These are phyloP conservation scores for Exephanes ischioxanthus DNA, from an alignment of 2,888 invertebrate genomes.

Conservation along the genomic window DNA sequence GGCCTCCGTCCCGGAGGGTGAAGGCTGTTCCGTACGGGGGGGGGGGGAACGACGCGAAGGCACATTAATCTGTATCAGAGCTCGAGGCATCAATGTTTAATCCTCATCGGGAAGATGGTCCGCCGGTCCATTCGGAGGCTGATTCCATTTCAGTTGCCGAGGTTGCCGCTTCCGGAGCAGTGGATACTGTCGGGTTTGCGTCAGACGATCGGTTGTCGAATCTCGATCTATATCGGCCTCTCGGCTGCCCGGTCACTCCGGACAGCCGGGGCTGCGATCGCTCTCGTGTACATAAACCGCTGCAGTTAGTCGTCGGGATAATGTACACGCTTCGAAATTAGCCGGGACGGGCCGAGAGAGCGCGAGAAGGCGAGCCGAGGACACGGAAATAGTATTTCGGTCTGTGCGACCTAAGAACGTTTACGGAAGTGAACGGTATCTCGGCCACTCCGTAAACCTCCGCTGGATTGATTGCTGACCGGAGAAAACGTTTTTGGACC, in stretches of 20 bases:
- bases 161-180: not conserved
- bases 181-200: constrained; percentile 33
- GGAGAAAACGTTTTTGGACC: constrained; percentile 60
- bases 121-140: constrained; percentile 38
- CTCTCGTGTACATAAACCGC: constrained; percentile 11
- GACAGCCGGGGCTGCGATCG: not conserved
- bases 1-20: constrained; percentile 51
- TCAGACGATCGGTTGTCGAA: constrained; percentile 44
- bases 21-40: constrained; percentile 4
- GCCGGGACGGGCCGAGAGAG: constrained; percentile 27
- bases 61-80: constrained; percentile 84
- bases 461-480: constrained; percentile 33
- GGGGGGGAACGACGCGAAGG: constrained; percentile 61
- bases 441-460: constrained; percentile 53
- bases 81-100: constrained; percentile 83
- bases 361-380: constrained; percentile 28
- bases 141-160: constrained; percentile 37
- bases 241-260: not conserved
- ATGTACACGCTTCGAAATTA: constrained; percentile 53
- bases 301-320: constrained; percentile 17
- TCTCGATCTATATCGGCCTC: constrained; percentile 21
- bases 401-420: constrained; percentile 43
- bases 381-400: constrained; percentile 62
- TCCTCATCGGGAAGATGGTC: constrained; percentile 83
- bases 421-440: constrained; percentile 64